Conservation (phyloP, 1,140 invertebrate species). For the Oedothorax gibbosus region DNA sequence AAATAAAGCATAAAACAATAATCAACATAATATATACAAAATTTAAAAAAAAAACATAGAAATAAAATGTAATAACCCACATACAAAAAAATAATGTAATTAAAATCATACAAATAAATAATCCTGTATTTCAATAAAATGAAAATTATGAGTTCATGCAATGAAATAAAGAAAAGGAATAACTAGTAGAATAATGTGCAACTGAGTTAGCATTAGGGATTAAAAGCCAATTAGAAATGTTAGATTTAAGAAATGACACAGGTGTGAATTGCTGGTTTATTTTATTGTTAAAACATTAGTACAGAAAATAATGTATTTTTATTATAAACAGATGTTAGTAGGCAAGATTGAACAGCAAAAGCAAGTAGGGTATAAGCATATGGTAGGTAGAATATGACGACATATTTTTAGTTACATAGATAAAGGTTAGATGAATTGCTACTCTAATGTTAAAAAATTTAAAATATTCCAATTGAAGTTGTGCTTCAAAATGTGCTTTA, state of each 20-base stretch:
- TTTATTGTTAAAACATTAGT: slow-evolving; percentile 58
- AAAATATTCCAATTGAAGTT: no score
- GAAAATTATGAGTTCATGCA: no score
- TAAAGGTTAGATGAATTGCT: background rate
- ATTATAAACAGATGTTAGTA: slow-evolving; percentile 40
- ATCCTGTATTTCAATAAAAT: no score
- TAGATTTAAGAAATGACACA: slow-evolving; percentile 54
- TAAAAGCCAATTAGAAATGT: slow-evolving; percentile 35
- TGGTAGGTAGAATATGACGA: slow-evolving; percentile 3
- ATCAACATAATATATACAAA: no score
- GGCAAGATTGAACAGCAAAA: slow-evolving; percentile 1
- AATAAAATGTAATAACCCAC: no score
- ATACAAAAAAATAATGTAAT: no score
- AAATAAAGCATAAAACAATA: no score
- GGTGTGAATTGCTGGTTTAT: slow-evolving; percentile 37
- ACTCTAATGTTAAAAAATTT: no score
- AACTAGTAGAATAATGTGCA: background rate
- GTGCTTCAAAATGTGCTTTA: no score
- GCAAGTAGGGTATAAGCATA: background rate
- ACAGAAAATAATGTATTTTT: slow-evolving; percentile 55
- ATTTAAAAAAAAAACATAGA: no score
- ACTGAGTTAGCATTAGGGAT: slow-evolving; percentile 23
- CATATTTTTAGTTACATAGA: slow-evolving; percentile 11
- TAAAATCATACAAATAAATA: no score
- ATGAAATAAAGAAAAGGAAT: no score